Percentiles rank a stretch among this genome's conserved stretches.
phyloP scores from a whole-genome alignment of 1,140 invertebrate species.

The Plutomurus gul region DNA sequence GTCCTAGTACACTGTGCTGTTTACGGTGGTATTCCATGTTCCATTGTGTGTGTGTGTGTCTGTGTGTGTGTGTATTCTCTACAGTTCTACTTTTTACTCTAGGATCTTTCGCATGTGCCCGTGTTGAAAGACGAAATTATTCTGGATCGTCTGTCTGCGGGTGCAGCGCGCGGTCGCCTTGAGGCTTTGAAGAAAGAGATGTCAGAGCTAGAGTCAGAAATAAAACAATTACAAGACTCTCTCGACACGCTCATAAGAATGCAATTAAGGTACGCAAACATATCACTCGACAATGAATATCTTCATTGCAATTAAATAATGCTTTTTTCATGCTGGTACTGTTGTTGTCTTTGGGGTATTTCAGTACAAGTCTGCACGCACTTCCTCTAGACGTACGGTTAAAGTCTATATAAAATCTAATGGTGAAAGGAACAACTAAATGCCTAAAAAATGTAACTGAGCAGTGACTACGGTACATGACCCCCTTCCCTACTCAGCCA shows the following conservation, averaged over 20 bases:
- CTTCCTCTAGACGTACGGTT: too few relatives aligned
- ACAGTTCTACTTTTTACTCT: neutral
- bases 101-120: conserved; percentile 57
- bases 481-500: too few relatives aligned
- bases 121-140: conserved; percentile 81
- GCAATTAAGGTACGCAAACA: conserved; percentile 73
- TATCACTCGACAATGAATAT: neutral
- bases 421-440: too few relatives aligned
- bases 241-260: conserved; percentile 80
- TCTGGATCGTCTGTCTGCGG: conserved; percentile 75
- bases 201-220: conserved; percentile 79
- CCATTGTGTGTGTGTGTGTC: neutral
- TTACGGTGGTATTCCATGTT: neutral
- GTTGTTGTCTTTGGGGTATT: neutral
- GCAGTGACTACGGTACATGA: too few relatives aligned
- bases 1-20: too few relatives aligned
- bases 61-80: neutral
- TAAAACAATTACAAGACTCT: conserved; percentile 83
- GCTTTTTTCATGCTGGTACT: neutral
- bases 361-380: too few relatives aligned
- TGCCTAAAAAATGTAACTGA: too few relatives aligned
- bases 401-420: too few relatives aligned
- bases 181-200: conserved; percentile 73
- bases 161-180: conserved; percentile 67
- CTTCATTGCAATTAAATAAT: neutral